A percentile compares a stretch with the other conserved stretches of the same genome.
Evolutionary conservation across 2,797 vertebrate species (phyloP).

Genomic region (Liasis olivaceus): DNA sequence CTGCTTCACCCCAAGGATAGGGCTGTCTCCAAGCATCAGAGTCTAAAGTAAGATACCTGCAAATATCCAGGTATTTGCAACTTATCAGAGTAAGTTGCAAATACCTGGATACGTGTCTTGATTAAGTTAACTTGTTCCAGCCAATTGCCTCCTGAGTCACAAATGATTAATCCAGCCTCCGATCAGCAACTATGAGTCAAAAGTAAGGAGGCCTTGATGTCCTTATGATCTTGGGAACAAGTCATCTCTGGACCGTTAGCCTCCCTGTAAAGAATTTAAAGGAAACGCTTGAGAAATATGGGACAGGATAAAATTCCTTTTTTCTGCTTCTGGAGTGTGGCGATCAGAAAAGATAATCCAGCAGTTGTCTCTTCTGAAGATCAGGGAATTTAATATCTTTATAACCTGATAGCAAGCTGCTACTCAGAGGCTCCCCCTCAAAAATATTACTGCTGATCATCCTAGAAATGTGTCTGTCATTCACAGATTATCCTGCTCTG

Average conservation of each 20-base stretch:
- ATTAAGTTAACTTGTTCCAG: neutral
- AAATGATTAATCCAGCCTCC: neutral
- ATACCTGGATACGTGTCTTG: neutral
- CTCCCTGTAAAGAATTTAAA: neutral
- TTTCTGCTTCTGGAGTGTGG: neutral
- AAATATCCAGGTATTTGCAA: too few species aligned
- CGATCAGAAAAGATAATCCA: neutral
- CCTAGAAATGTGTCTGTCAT: neutral
- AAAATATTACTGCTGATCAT: slow-evolving; percentile 19
- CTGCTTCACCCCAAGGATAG: neutral
- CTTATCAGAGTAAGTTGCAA: neutral
- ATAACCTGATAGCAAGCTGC: neutral
- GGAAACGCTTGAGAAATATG: slow-evolving; percentile 12
- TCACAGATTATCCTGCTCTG: neutral
- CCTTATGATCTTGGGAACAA: neutral
- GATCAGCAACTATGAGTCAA: too few species aligned
- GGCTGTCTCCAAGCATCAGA: too few species aligned
- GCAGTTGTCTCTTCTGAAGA: neutral
- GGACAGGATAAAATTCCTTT: slow-evolving; percentile 1
- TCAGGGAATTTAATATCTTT: neutral
- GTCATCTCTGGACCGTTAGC: neutral
- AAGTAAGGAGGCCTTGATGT: neutral
- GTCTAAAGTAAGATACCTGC: too few species aligned
- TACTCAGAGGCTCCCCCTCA: slow-evolving; percentile 3
- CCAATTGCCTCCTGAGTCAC: too few species aligned